These are phyloP conservation scores for Anabacerthia variegaticeps DNA, from an alignment of 2,797 vertebrate genomes.

Conservation along the genomic window DNA sequence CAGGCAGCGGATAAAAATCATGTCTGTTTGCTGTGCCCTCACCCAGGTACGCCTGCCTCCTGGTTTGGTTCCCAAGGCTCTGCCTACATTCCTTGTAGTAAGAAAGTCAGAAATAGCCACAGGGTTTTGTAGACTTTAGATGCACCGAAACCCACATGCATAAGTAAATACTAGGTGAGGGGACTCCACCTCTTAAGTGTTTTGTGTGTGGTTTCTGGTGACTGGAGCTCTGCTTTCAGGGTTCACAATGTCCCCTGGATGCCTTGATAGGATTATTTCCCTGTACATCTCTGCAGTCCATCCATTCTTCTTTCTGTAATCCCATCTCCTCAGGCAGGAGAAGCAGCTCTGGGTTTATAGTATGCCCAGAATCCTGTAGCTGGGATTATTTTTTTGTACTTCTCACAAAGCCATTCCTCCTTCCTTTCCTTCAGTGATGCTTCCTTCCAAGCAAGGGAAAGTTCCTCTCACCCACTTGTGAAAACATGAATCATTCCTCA, in stretches of 20 bases:
- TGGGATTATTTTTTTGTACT: constrained; percentile 30
- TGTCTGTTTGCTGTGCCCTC: neutral
- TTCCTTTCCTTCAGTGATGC: neutral
- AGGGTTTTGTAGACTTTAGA: constrained; percentile 14
- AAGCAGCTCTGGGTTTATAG: constrained; percentile 39
- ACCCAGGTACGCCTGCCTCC: neutral
- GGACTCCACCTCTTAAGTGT: constrained; percentile 30
- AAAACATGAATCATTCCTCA: constrained; percentile 64
- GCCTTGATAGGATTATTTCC: constrained; percentile 62
- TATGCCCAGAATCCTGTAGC: constrained; percentile 24
- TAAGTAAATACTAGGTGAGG: constrained; percentile 31
- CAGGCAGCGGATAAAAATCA: constrained; percentile 21
- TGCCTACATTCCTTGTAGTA: constrained; percentile 30
- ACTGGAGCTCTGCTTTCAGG: constrained; percentile 40
- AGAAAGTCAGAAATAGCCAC: constrained; percentile 49
- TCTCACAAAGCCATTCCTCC: neutral
- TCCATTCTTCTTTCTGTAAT: constrained; percentile 60
- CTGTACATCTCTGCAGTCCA: neutral
- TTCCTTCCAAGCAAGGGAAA: constrained; percentile 37
- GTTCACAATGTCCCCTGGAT: constrained; percentile 52
- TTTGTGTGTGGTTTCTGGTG: constrained; percentile 51
- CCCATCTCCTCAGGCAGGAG: constrained; percentile 48
- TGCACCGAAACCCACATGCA: neutral
- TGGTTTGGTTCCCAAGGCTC: constrained; percentile 12
- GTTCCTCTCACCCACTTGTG: constrained; percentile 42